A percentile compares a stretch with the other conserved stretches of the same genome.
Conservation (phyloP, 2,888 invertebrate species). For the Rhamphomyia laevipes region DNA sequence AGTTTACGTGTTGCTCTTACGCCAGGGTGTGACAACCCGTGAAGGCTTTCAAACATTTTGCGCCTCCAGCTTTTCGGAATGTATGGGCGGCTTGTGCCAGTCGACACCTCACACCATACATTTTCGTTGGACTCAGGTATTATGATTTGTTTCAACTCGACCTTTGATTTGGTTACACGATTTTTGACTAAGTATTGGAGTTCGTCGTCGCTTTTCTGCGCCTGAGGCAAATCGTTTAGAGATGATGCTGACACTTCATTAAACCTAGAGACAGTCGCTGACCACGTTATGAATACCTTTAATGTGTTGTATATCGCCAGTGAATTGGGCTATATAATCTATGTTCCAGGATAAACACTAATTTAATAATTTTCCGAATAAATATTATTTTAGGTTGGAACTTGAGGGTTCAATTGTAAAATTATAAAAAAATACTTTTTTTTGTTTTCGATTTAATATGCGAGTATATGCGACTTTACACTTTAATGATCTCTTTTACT, state of each 20-base stretch:
- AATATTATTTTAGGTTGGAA: no score
- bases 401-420: not conserved
- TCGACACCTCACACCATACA: constrained; percentile 3
- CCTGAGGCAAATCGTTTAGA: not conserved
- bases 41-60: constrained; percentile 1
- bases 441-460: no score
- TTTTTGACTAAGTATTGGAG: constrained; percentile 5
- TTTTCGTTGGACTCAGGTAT: constrained; percentile 1
- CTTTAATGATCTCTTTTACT: no score
- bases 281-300: not conserved
- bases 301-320: constrained; percentile 1
- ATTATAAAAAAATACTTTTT: no score
- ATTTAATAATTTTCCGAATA: not conserved
- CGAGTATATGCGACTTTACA: no score
- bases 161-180: constrained; percentile 7
- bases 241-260: not conserved
- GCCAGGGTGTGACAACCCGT: constrained; percentile 6
- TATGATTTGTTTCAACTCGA: constrained; percentile 7
- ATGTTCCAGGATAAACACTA: not conserved
- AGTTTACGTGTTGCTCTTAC: constrained; percentile 2
- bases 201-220: not conserved
- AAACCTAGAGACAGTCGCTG: not conserved
- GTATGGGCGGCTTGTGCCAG: constrained; percentile 4
- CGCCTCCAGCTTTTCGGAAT: not conserved
- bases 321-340: constrained; percentile 15